Evolutionary conservation across 2,113 vertebrate species (phyloP), one percentile per base, ranked within the genome.

Genomic region (Menura novaehollandiae): DNA sequence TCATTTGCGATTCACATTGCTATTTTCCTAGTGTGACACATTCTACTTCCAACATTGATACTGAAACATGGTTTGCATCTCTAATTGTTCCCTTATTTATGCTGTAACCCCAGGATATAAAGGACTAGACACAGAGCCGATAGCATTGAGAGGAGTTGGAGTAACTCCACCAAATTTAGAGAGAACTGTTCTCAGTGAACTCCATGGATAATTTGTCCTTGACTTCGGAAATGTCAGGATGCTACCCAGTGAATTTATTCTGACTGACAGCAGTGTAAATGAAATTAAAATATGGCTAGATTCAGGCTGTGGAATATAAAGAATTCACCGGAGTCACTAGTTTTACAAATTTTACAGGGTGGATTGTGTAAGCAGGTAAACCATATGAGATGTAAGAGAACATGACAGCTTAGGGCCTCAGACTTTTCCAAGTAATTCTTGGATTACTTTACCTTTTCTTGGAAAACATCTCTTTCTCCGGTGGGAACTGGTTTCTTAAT

Each of bases 61-160:
- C 67, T 23, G 63, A 96, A 81, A 94, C 66, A 85, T 79, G 59
- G 71, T 96, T 94, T 93, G 85, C 71, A 94, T 94, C 53, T 96
- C 72, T 95, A 91, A 96, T 87, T 85, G n/a, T 67, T 86, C 53
- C 77, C 67, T 94, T 93, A 92, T 92, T 92, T 86, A 89, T 90
- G 47, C 76, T 91, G 52, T 75, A 95, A 90, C 76, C 71, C 37
- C 53, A 69, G 60, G 78, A 81, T 58, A 91, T 19, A 52, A 68
- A 89, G 69, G 68, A 73, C 3, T 24, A 92, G 91, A 85, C 75
- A 35, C 17, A 24, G 80, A 89, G 44, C 44, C 0, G 2, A 76
- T 85, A 64, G 59, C n/a, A 73, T 19, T 4, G 68, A 72, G 67
- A 72, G 49, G 51, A 86, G 69, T 24, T 89, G 66, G 66, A 92